phyloP scores from a whole-genome alignment of 2,113 vertebrate species.

The Xerus inauris region DNA sequence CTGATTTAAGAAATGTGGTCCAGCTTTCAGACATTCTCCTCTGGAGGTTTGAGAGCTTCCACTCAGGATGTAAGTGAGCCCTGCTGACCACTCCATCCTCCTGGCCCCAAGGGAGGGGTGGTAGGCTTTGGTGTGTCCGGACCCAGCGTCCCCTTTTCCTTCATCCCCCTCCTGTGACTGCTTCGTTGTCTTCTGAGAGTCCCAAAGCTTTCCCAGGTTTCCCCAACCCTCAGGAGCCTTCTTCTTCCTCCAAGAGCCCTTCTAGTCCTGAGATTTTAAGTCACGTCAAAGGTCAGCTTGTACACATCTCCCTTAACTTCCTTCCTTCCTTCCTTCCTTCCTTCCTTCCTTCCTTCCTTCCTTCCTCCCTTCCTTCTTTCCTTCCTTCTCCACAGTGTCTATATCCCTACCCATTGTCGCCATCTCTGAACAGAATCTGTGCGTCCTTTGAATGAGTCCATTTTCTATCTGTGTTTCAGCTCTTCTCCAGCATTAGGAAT shows the following conservation, averaged over 20 bases:
- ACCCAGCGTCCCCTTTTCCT: neutral
- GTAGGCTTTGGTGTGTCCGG: neutral
- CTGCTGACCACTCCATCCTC: no score
- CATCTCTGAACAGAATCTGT: neutral
- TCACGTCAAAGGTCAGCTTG: neutral
- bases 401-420: neutral
- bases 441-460: neutral
- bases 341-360: neutral
- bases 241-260: neutral
- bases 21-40: neutral
- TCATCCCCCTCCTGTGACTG: neutral
- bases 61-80: neutral
- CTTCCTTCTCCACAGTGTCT: neutral
- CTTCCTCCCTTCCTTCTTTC: neutral
- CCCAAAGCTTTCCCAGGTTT: neutral
- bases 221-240: neutral
- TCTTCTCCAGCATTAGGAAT: neutral
- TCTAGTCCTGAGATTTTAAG: neutral
- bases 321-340: neutral
- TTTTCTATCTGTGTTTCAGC: neutral
- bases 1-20: neutral
- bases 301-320: neutral
- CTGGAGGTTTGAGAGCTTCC: neutral
- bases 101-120: fast-evolving
- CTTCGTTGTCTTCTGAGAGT: neutral